Conservation (phyloP, 2,113 vertebrate genomes). For the Arothron firmamentum region DNA sequence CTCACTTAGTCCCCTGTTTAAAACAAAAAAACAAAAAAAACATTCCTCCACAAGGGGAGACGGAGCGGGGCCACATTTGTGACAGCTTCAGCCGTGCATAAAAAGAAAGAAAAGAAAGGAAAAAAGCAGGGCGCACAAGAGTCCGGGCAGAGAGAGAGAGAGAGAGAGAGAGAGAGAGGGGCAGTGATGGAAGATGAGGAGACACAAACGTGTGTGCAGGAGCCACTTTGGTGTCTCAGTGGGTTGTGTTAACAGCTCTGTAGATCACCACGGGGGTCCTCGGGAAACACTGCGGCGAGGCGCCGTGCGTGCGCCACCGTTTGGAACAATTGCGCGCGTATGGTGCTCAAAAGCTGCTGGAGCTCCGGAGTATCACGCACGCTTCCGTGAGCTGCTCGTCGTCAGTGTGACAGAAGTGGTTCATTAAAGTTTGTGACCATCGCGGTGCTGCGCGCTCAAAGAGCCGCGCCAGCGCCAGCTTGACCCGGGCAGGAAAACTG, state of each 20-base stretch:
- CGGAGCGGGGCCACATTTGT: constrained; percentile 54
- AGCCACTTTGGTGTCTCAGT: neutral
- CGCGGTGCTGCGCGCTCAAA: too few relatives aligned
- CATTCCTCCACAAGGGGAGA: constrained; percentile 65
- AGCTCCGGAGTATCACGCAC: too few relatives aligned
- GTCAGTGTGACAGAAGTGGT: constrained; percentile 16
- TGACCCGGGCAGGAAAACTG: too few relatives aligned
- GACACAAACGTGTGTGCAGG: too few relatives aligned
- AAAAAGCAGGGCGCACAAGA: neutral
- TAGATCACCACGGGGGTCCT: constrained; percentile 8
- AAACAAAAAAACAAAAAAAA: neutral
- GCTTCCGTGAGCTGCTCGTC: constrained; percentile 11
- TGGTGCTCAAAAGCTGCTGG: neutral
- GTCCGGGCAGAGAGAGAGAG: neutral
- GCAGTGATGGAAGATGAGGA: neutral
- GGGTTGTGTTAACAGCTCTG: constrained; percentile 15
- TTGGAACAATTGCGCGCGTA: constrained; percentile 22
- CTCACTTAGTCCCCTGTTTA: constrained; percentile 48
- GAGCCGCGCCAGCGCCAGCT: too few relatives aligned
- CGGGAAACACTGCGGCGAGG: neutral
- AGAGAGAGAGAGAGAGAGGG: too few relatives aligned
- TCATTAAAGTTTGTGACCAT: neutral
- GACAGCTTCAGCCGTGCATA: constrained; percentile 54
- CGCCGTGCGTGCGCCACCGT: constrained; percentile 32
- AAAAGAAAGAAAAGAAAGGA: constrained; percentile 20